Percentiles rank a stretch among this genome's conserved stretches.
Conservation (phyloP, 2,888 invertebrate genomes). For the Andrena fulva region DNA sequence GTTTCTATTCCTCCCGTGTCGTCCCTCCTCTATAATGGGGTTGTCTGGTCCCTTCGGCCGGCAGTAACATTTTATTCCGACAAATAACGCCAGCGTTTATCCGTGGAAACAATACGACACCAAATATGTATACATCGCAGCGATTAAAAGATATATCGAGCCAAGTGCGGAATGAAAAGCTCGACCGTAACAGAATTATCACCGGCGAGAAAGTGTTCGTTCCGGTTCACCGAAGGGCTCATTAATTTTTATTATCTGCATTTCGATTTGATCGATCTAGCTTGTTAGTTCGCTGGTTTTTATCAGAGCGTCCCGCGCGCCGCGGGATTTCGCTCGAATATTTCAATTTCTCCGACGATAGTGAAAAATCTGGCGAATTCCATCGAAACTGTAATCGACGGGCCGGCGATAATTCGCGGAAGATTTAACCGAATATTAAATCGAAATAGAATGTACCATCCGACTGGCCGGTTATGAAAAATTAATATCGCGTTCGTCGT, state of each 20-base stretch:
- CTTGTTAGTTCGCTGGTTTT: constrained; percentile 8
- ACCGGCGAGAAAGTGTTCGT: not conserved
- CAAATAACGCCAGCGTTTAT: constrained; percentile 35
- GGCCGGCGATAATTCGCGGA: not conserved
- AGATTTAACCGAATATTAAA: not conserved
- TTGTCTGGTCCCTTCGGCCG: constrained; percentile 39
- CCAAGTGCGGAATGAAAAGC: constrained; percentile 12
- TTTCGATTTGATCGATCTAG: constrained; percentile 2
- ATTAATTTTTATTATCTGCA: not conserved
- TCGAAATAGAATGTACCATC: too few relatives aligned
- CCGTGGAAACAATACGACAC: constrained; percentile 28
- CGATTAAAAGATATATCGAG: constrained; percentile 37
- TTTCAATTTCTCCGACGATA: not conserved
- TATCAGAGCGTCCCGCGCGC: not conserved
- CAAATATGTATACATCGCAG: constrained; percentile 10
- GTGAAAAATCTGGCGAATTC: not conserved
- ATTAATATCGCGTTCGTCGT: not conserved
- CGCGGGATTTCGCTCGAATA: not conserved
- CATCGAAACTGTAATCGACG: not conserved
- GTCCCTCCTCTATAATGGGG: constrained; percentile 27
- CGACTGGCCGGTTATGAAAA: constrained; percentile 3
- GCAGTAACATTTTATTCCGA: constrained; percentile 37
- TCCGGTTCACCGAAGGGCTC: not conserved
- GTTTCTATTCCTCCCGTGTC: too few relatives aligned
- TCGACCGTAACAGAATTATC: not conserved